Evolutionary conservation across 2,113 vertebrate genomes (phyloP).

Genomic region (Anoplopoma fimbria): DNA sequence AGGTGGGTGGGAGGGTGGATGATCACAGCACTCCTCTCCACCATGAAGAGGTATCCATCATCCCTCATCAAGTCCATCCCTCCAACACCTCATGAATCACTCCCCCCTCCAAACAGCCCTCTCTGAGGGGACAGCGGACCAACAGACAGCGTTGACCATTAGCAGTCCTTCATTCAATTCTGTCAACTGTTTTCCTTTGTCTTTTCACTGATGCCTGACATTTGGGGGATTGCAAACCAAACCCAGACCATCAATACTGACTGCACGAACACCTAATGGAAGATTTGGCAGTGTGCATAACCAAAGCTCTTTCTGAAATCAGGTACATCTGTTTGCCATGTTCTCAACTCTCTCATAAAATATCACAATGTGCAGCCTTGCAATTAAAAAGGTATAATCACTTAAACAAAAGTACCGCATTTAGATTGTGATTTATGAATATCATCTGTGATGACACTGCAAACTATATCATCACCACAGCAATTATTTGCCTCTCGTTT

Average conservation of each 20-base stretch:
- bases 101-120: neutral
- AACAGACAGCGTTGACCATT: slow-evolving; percentile 53
- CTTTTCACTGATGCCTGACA: slow-evolving; percentile 43
- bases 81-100: slow-evolving; percentile 53
- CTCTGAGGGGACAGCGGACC: slow-evolving; percentile 33
- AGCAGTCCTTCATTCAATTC: slow-evolving; percentile 61
- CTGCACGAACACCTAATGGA: neutral
- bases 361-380: slow-evolving; percentile 1
- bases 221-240: slow-evolving; percentile 26
- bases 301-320: slow-evolving; percentile 15
- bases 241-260: slow-evolving; percentile 6
- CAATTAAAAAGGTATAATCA: slow-evolving; percentile 13
- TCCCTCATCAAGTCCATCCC: slow-evolving; percentile 49
- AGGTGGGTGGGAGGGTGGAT: neutral
- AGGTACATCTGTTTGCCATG: slow-evolving; percentile 22
- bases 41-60: slow-evolving; percentile 55
- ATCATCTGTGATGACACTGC: slow-evolving; percentile 45
- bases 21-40: slow-evolving; percentile 41
- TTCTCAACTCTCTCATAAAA: slow-evolving; percentile 23
- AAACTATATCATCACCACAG: slow-evolving; percentile 57
- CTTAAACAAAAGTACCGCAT: slow-evolving; percentile 13
- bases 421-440: slow-evolving; percentile 45
- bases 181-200: slow-evolving; percentile 52
- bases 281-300: slow-evolving; percentile 3
- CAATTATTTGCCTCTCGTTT: slow-evolving; percentile 63